A percentile compares a stretch with the other conserved stretches of the same genome.
Evolutionary conservation across 1,140 invertebrate species (phyloP).

Genomic region (Diorhabda elongata): DNA sequence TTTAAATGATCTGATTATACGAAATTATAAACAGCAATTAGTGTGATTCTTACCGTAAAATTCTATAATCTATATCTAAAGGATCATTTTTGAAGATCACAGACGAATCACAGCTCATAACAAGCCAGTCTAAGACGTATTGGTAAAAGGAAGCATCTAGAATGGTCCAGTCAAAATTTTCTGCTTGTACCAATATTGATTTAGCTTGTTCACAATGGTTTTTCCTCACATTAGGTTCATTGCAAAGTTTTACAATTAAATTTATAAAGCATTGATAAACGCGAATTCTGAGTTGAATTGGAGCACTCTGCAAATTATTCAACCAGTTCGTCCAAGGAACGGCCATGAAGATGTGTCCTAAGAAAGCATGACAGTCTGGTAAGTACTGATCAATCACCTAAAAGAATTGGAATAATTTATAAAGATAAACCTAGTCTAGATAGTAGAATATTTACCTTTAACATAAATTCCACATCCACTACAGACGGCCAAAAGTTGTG

Average conservation of each 20-base stretch:
- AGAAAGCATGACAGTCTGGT: conserved; percentile 67
- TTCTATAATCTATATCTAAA: conserved; percentile 48
- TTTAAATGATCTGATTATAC: too few species aligned
- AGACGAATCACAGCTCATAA: conserved; percentile 69
- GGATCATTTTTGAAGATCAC: conserved; percentile 57
- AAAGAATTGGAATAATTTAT: background rate
- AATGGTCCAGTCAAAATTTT: conserved; percentile 66
- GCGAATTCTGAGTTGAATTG: conserved; percentile 45
- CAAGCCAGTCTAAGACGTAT: conserved; percentile 70
- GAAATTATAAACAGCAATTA: background rate
- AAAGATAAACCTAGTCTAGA: too few species aligned
- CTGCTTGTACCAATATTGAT: conserved; percentile 57
- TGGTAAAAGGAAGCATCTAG: conserved; percentile 65
- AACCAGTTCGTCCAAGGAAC: conserved; percentile 58
- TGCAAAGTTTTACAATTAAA: conserved; percentile 65
- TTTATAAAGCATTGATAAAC: conserved; percentile 58
- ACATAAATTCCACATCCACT: conserved; percentile 67
- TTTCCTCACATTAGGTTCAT: conserved; percentile 66
- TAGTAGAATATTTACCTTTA: conserved; percentile 51
- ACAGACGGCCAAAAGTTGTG: conserved; percentile 64
- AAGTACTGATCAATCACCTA: conserved; percentile 61
- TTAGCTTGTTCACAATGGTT: conserved; percentile 42
- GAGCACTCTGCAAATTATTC: conserved; percentile 45
- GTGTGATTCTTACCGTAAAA: conserved; percentile 46
- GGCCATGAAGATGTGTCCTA: conserved; percentile 65